Evolutionary conservation across 2,797 vertebrate species (phyloP), one percentile per base, ranked within the genome.

Genomic region (Dendrocincla fuliginosa): DNA sequence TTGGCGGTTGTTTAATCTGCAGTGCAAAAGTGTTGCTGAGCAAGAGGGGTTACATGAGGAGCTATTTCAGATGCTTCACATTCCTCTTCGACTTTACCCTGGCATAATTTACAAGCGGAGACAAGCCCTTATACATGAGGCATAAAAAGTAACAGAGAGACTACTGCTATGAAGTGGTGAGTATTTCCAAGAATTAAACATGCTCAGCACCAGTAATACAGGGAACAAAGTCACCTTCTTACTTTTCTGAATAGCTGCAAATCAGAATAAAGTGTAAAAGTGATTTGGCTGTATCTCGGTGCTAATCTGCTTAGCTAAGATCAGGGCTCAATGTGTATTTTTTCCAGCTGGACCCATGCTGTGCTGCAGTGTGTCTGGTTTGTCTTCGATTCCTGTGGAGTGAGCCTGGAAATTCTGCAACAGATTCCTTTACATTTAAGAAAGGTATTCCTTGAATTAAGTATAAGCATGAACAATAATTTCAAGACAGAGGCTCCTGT

Each of bases 231-330:
- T 90, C 82, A 81, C 82, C 47, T 74, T 83, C 44, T 63, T 86
- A 27, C 47, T 52, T 75, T 79, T 84, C 55, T 56, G 42, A 94
- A 68, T n/a, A 88, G 28, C 25, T 82, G 61, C 41, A 90, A 82
- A 69, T 61, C 17, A 3, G 25, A 65, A 61, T 41, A 78, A 61
- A 37, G 1, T 35, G 32, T 49, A 73, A 78, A 91, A 93, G 41
- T 85, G 39, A 42, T 82, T 86, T 86, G 55, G 18, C 37, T 90
- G 30, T 84, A 50, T 61, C 57, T 69, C 65, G 52, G 44, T 84
- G 28, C 37, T 96, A 61, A 86, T 80, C 71, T 89, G 53, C 63
- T 92, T 84, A 87, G 39, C 67, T 87, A 80, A 93, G 12, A 80
- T 47, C n/a, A 71, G 57, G 27, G 46, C 5, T 89, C 35, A 42